These are phyloP conservation scores for Turdus rufiventris DNA, from an alignment of 2,113 vertebrate species.

Conservation along the genomic window DNA sequence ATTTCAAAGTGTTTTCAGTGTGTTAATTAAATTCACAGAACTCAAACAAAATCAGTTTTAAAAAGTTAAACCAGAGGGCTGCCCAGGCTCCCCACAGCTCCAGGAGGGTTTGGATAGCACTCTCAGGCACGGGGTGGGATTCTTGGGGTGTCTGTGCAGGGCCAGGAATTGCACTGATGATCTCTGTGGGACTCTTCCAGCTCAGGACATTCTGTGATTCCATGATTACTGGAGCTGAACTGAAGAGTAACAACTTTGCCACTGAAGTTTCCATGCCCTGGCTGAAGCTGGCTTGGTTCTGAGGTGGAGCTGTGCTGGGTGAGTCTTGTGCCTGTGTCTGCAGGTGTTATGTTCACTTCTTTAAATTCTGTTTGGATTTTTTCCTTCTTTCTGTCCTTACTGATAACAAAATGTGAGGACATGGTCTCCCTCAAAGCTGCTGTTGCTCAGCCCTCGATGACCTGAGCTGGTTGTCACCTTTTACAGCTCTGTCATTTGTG, in stretches of 20 bases:
- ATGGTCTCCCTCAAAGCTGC: neutral
- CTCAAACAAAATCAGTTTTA: neutral
- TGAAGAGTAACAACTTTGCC: neutral
- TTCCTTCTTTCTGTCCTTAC: neutral
- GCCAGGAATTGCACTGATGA: neutral
- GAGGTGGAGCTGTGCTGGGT: neutral
- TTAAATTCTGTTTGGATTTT: neutral
- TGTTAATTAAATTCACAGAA: neutral
- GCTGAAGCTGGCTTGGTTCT: neutral
- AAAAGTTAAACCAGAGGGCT: neutral
- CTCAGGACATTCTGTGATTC: neutral
- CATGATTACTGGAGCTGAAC: fast-evolving
- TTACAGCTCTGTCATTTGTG: neutral
- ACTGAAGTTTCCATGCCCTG: fast-evolving
- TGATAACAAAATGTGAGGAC: neutral
- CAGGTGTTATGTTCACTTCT: neutral
- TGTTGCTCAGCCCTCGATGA: fast-evolving
- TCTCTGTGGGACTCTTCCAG: neutral
- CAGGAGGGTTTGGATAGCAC: fast-evolving
- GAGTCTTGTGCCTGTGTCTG: neutral
- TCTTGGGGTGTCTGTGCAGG: neutral
- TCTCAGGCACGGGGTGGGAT: no score
- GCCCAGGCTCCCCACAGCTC: neutral
- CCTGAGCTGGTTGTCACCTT: neutral
- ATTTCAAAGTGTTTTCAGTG: neutral